phyloP scores from a whole-genome alignment of 2,113 vertebrate species.

The Lepisosteus oculatus region DNA sequence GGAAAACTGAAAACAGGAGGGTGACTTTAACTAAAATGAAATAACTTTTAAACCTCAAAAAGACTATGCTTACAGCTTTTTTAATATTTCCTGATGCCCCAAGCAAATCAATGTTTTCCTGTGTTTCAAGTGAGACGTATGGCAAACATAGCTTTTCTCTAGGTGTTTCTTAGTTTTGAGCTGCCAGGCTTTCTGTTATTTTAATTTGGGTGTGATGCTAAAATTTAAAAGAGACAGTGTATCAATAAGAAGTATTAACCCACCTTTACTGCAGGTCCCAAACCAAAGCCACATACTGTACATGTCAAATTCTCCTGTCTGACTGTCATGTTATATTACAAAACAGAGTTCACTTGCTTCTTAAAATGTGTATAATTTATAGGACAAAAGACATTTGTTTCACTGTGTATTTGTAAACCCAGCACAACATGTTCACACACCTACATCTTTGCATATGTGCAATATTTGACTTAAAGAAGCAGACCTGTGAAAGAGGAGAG shows the following conservation, averaged over 20 bases:
- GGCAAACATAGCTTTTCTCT: neutral
- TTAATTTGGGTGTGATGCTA: neutral
- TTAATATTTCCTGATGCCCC: constrained; percentile 4
- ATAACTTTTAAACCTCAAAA: neutral
- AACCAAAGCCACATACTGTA: no score
- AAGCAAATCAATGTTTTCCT: neutral
- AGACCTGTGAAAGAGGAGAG: neutral
- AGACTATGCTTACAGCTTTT: neutral
- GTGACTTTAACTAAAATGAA: no score
- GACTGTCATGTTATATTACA: no score
- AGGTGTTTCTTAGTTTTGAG: constrained; percentile 9
- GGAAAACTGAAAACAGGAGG: neutral
- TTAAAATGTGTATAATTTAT: no score
- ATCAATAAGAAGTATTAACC: constrained; percentile 1
- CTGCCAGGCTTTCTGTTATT: neutral
- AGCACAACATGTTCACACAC: constrained; percentile 29
- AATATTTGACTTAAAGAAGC: constrained; percentile 33
- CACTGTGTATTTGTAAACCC: constrained; percentile 28
- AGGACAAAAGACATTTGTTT: no score
- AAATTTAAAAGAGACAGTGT: neutral
- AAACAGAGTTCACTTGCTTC: neutral
- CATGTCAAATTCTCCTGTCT: no score
- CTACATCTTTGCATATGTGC: constrained; percentile 11
- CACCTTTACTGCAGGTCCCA: neutral
- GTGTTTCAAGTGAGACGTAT: neutral